Evolutionary conservation across 2,113 vertebrate genomes (phyloP), one percentile per base, ranked within the genome.

Genomic region (Myotis yumanensis): DNA sequence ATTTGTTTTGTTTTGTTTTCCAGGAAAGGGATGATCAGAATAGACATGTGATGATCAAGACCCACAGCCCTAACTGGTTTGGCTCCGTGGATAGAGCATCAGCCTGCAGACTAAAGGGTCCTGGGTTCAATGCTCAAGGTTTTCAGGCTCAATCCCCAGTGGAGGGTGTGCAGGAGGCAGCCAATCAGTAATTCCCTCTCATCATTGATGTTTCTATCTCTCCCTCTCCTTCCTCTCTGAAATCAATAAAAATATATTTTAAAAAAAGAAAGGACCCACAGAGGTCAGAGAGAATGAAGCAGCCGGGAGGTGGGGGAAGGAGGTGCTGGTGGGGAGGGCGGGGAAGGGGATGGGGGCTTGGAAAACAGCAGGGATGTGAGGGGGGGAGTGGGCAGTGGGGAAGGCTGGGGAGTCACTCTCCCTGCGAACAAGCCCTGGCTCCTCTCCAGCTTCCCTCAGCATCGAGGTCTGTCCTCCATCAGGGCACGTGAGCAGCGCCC

Each of bases 371-470:
- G 7, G 48, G 12, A 25, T 32, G 28, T 28, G 80, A 71, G 76
- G 40, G 35, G 35, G 35, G 12, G 87, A 8, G 8, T 14, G 30
- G 40, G 7, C 4, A 68, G 11, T 2, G 40, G 48, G 35, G 68
- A 68, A 92, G 64, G 40, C 59, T 54, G n/a, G 25, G 48, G 68
- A 48, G 77, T 95, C 18, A 46, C 69, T 90, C 59, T 57, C 51
- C 94, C 62, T 91, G 79, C 85, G 73, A 90, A 95, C 43, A 79
- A 89, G 23, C 5, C n/a, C 17, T 25, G 17, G 43, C 76, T 77
- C 87, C 68, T 94, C 43, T 93, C 59, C 25, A 82, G 88, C 59
- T 75, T 90, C 90, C 48, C 92, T 43, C 46, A 11, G 23, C 43
- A 46, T 88, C 88, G 69, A 86, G 83, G 43, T 57, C n/a, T 87